These are phyloP conservation scores for Hydraecia micacea DNA, from an alignment of 2,888 invertebrate species.

Conservation along the genomic window DNA sequence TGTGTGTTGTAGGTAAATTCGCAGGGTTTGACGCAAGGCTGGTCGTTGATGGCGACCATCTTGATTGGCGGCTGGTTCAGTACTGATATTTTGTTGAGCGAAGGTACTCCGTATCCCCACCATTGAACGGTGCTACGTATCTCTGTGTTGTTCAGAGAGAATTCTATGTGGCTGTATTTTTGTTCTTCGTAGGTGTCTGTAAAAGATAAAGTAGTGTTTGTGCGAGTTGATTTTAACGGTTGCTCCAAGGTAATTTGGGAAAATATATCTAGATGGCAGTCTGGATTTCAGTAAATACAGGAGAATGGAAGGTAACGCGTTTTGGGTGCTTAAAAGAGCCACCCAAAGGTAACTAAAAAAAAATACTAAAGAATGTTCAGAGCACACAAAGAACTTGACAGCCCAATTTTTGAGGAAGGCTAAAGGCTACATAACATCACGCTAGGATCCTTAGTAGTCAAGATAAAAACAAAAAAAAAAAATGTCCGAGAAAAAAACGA, in stretches of 20 bases:
- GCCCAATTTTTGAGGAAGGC: too few species aligned
- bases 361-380: background rate
- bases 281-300: background rate
- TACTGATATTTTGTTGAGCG: conserved; percentile 77
- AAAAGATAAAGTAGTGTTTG: background rate
- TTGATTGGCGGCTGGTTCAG: conserved; percentile 75
- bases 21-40: conserved; percentile 75
- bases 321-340: background rate
- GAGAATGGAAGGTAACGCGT: too few species aligned
- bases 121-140: conserved; percentile 78
- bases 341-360: background rate
- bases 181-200: conserved; percentile 91
- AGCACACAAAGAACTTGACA: background rate
- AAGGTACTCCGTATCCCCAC: conserved; percentile 88
- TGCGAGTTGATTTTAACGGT: background rate
- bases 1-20: conserved; percentile 73
- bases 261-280: background rate
- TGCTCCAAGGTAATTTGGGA: background rate
- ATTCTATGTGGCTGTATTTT: conserved; percentile 89
- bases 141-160: conserved; percentile 78
- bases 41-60: conserved; percentile 76
- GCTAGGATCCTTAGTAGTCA: too few species aligned
- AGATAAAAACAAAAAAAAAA: too few species aligned
- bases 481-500: too few species aligned
- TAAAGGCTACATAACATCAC: too few species aligned